Evolutionary conservation across 1,140 invertebrate genomes (phyloP).

Genomic region (Ganaspis sp.): DNA sequence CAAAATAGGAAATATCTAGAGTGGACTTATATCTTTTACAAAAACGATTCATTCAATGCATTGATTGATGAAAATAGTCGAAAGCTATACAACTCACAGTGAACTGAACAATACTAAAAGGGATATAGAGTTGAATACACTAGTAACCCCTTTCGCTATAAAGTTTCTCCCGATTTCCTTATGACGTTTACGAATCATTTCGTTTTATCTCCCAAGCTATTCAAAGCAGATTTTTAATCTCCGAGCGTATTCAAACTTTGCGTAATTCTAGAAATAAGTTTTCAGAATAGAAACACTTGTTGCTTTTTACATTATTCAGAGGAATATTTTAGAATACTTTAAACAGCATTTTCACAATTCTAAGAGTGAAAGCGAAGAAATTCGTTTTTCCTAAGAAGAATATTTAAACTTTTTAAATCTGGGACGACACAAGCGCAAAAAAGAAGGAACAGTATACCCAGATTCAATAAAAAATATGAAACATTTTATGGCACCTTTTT

Average conservation of each 20-base stretch:
- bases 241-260: background rate
- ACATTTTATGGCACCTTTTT: background rate
- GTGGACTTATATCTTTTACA: background rate
- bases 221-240: constrained; percentile 1
- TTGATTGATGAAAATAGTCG: background rate
- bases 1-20: background rate
- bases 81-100: background rate
- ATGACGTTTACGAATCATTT: constrained; percentile 4
- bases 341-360: background rate
- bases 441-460: background rate
- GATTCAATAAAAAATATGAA: background rate
- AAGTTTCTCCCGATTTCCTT: constrained; percentile 11
- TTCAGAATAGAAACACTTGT: constrained; percentile 4
- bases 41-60: constrained; percentile 6
- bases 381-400: background rate
- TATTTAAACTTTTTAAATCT: constrained; percentile 3
- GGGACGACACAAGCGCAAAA: background rate
- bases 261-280: background rate
- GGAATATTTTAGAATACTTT: background rate
- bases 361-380: background rate
- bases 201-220: background rate
- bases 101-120: background rate
- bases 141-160: background rate
- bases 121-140: background rate
- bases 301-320: constrained; percentile 24